Percentiles rank a stretch among this genome's conserved stretches.
phyloP scores from a whole-genome alignment of 2,797 vertebrate species.

The Sebastes glaucus region DNA sequence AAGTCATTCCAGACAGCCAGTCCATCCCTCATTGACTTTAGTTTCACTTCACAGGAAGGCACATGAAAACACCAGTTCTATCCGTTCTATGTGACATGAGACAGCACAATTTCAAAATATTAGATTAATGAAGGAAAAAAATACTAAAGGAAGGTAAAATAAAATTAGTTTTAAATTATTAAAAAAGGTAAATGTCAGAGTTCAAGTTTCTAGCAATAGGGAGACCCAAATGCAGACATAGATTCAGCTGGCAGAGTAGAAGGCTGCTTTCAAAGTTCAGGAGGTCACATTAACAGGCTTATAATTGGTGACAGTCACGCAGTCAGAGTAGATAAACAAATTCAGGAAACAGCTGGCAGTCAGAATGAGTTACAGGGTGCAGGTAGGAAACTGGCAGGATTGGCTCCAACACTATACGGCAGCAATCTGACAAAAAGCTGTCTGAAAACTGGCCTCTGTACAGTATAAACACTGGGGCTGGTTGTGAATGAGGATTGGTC shows the following conservation, averaged over 20 bases:
- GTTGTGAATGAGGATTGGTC: not conserved
- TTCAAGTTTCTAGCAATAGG: not conserved
- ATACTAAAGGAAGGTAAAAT: not conserved
- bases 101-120: not conserved
- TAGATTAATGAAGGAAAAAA: not conserved
- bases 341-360: not conserved
- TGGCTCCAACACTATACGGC: not conserved
- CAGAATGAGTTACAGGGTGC: not conserved
- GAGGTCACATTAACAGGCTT: slow-evolving; percentile 4
- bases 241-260: not conserved
- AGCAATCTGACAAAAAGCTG: not conserved
- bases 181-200: not conserved
- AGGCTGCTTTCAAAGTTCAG: not conserved
- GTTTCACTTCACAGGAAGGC: not conserved
- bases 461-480: not conserved
- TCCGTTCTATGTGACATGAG: not conserved
- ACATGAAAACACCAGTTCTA: not conserved
- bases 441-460: not conserved
- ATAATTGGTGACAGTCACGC: not conserved
- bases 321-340: not conserved
- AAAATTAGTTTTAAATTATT: not conserved
- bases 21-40: not conserved
- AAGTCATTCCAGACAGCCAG: no score
- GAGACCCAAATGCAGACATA: not conserved
- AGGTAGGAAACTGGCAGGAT: not conserved